Base-by-base conservation (phyloP, 2,797 vertebrate species). In the Syngnathus acus region DNA sequence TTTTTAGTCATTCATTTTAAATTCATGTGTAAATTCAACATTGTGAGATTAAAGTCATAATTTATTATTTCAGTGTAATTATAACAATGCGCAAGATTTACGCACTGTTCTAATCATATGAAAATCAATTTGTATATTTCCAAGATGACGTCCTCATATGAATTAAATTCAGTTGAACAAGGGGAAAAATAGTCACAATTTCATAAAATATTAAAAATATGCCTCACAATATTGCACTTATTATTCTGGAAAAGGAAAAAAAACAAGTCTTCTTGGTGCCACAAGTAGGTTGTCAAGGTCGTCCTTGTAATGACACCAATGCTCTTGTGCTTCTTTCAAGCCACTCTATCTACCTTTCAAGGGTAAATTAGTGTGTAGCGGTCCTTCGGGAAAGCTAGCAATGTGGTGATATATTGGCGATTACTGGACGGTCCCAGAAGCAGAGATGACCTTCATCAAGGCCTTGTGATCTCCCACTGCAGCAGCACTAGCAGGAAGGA, bases 401-500 rank as follows among this genome's bases (percentile, higher is more conserved):
- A n/a, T 23, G 40, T 26, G 21, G 11, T 47, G 42, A 62, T 42
- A 45, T 45, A 62, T 16, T 26, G 60, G 13, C 13, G 13, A 58
- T 58, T 14, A 55, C 53, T 54, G 21, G 26, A 4, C 53, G n/a
- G 26, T 57, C 26, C 60, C 42, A 23, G 42, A 62, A 62, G 39
- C 79, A 72, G 63, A 68, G 51, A 62, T 86, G n/a, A n/a, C n/a
- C n/a, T n/a, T n/a, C n/a, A 76, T 82, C 79, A 64, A 75, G 70
- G 69, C 79, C 79, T 75, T 89, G 83, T 89, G 81, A 89, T 85
- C 78, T 86, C 78, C 74, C 71, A 65, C 82, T 83, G 85, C 86
- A 80, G 78, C 75, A 75, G 74, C 73, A 57, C 75, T 82, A 79
- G 83, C 82, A 86, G 32, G 32, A 32, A 42, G 80, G 72, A 74